These are phyloP conservation scores for Varecia variegata DNA, from an alignment of 2,797 vertebrate genomes.

Conservation along the genomic window DNA sequence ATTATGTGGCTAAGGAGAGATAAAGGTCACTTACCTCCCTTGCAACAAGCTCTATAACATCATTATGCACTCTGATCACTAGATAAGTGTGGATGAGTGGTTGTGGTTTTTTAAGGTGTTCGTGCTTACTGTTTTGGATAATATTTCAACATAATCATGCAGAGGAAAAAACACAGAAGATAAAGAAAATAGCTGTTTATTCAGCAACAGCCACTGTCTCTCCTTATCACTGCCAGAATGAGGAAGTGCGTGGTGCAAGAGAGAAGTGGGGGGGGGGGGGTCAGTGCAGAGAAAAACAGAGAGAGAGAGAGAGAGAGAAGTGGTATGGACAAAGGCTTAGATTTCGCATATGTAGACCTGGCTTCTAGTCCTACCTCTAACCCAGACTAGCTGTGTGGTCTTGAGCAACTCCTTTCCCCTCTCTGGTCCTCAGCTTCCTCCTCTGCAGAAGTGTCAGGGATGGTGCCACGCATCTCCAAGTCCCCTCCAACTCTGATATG, in stretches of 20 bases:
- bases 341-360: not conserved
- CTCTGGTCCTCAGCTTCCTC: not conserved
- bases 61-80: not conserved
- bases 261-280: too few relatives aligned
- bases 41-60: not conserved
- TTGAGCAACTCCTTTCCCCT: not conserved
- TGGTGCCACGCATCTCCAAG: not conserved
- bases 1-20: not conserved
- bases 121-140: not conserved
- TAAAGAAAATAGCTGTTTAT: not conserved
- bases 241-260: not conserved
- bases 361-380: not conserved
- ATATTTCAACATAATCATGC: not conserved
- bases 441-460: not conserved
- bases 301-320: not conserved
- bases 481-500: not conserved
- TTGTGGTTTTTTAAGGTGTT: not conserved
- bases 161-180: slow-evolving; percentile 1
- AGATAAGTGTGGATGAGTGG: not conserved
- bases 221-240: not conserved
- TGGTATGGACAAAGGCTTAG: not conserved
- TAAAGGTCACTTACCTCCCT: not conserved
- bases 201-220: not conserved
- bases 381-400: not conserved
- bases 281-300: too few relatives aligned